Evolutionary conservation across 2,888 invertebrate species (phyloP), one percentile per base, ranked within the genome.

Genomic region (Dasysyrphus albostriatus): DNA sequence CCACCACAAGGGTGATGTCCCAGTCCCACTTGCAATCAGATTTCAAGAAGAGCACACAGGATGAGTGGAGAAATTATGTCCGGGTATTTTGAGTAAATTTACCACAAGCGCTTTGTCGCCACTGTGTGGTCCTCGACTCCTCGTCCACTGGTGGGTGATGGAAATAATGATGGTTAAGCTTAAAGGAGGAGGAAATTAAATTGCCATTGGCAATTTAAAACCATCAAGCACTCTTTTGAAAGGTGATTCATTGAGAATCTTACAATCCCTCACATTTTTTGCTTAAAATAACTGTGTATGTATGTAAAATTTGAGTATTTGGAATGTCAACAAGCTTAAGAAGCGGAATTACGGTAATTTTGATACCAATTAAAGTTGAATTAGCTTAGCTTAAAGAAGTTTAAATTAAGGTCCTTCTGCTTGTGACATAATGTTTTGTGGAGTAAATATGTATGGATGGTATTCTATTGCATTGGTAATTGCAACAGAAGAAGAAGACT

Each of bases 21-120:
- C 32, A 32, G 32, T 58, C 54, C 74, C 69, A 83, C 39, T 70
- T 51, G 74, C 69, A 83, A 78, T 83, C 78, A 69, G 69, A 74
- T 83, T 74, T 78, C 42, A 63, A 70, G 74, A 39, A 24, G 29
- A 54, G 24, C 54, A 54, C 19, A 69, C 65, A 67, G 49, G 70
- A 54, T 44, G 32, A 67, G 65, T 49, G 24, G 24, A 63, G 51
- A 51, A 67, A 59, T 42, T 47, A 58, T 65, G 54, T 67, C 56
- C 47, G 47, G 79, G 77, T 73, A 65, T 72, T 51, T 73, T 42
- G 77, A 16, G 70, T 73, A 44, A 72, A 76, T 70, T 49, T n/a
- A 65, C 54, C 69, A 49, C 34, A 32, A 69, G 39, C 54, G 37
- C 37, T 65, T 29, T 49, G 63, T 47, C n/a, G 29, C 37, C 70